A percentile compares a stretch with the other conserved stretches of the same genome.
Conservation (phyloP, 64 coral and sea anemone species). For the Stichodactyla mertensii region DNA sequence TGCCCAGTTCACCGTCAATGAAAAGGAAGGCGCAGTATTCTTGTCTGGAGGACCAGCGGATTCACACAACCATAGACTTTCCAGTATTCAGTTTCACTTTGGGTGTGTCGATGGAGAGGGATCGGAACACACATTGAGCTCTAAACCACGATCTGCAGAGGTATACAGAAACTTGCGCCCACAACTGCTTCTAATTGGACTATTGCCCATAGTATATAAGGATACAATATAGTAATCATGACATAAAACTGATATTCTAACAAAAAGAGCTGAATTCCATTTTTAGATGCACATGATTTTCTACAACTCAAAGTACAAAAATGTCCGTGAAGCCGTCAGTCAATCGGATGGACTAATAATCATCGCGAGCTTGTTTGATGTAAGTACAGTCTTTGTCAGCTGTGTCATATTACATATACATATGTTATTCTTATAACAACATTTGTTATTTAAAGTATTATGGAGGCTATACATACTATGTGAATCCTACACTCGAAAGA, state of each 20-base stretch:
- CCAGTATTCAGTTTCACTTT: background rate
- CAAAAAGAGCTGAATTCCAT: background rate
- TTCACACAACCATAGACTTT: background rate
- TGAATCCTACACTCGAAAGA: background rate
- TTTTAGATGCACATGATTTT: slow-evolving; percentile 27
- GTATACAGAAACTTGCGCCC: background rate
- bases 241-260: no score
- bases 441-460: background rate
- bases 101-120: background rate
- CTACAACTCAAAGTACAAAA: background rate
- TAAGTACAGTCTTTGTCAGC: background rate
- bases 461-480: background rate
- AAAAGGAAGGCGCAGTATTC: background rate
- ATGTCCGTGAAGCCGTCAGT: background rate
- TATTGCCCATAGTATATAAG: no score
- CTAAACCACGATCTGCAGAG: background rate
- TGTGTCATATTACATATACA: no score
- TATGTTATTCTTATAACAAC: background rate
- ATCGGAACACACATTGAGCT: background rate
- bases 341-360: background rate
- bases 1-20: background rate
- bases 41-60: background rate
- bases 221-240: no score
- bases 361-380: background rate
- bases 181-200: background rate